These are phyloP conservation scores for Anguilla obscura DNA, from an alignment of 2,797 vertebrate genomes.

Conservation along the genomic window DNA sequence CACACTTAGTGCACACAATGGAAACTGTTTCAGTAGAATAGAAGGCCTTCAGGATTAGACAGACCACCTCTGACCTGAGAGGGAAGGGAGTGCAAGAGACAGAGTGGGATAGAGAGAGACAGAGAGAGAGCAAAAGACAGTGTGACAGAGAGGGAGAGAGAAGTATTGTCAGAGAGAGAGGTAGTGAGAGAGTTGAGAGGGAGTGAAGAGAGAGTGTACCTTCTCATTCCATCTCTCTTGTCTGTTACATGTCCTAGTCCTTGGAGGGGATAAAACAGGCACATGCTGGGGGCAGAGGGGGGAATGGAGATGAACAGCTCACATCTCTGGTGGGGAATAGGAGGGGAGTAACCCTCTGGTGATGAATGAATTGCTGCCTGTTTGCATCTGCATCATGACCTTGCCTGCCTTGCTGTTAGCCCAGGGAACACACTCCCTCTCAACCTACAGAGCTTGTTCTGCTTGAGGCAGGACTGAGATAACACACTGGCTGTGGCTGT, in stretches of 20 bases:
- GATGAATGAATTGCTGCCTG: not conserved
- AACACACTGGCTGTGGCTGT: too few species aligned
- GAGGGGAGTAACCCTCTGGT: not conserved
- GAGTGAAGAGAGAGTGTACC: not conserved
- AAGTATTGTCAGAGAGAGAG: not conserved
- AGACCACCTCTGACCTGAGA: not conserved
- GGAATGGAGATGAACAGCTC: slow-evolving; percentile 4
- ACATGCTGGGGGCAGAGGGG: not conserved
- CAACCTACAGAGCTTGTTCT: slow-evolving; percentile 1
- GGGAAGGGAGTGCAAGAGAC: not conserved
- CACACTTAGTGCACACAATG: not conserved
- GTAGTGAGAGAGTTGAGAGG: not conserved
- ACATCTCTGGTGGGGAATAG: not conserved
- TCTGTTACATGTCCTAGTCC: not conserved
- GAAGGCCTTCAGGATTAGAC: not conserved
- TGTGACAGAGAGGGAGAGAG: slow-evolving; percentile 3
- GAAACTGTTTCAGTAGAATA: not conserved
- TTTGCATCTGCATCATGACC: not conserved
- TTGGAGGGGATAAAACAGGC: not conserved
- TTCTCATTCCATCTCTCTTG: not conserved
- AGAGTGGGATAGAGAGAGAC: not conserved
- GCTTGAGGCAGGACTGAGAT: not conserved
- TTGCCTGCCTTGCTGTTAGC: not conserved
- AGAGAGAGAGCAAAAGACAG: not conserved
- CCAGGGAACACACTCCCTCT: not conserved